phyloP scores from a whole-genome alignment of 2,797 vertebrate species.

The Ataeniobius toweri region DNA sequence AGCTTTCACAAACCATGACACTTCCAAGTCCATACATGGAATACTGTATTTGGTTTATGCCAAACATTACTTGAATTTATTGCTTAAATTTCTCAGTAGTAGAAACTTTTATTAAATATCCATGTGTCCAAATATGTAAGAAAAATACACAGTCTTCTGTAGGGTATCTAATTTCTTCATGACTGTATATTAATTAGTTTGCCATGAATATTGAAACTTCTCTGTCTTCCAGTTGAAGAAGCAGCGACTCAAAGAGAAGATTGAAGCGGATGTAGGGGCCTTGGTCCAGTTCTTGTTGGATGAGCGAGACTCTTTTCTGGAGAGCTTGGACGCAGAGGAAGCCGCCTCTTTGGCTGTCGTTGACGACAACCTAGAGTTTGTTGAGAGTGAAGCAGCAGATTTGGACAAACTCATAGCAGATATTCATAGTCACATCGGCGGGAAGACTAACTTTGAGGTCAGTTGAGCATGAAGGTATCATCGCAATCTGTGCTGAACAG shows the following conservation, averaged over 20 bases:
- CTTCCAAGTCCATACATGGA: background rate
- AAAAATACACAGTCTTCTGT: background rate
- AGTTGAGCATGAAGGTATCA: background rate
- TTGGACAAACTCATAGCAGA: constrained; percentile 76
- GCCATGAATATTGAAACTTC: background rate
- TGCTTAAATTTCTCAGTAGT: background rate
- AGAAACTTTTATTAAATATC: background rate
- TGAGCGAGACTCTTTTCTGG: constrained; percentile 81
- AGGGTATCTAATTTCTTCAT: background rate
- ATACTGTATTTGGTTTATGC: background rate
- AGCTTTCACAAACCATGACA: background rate
- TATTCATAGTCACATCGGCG: constrained; percentile 73
- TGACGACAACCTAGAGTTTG: constrained; percentile 78
- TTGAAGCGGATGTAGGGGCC: constrained; percentile 80
- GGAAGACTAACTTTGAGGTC: constrained; percentile 79
- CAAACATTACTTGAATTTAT: background rate
- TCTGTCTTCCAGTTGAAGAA: constrained; percentile 72
- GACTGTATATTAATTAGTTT: background rate
- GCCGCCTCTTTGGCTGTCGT: constrained; percentile 68
- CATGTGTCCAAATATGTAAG: background rate
- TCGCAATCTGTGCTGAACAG: background rate
- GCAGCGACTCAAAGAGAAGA: constrained; percentile 80
- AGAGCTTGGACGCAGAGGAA: constrained; percentile 78
- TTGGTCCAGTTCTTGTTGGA: constrained; percentile 84
- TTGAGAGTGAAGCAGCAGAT: constrained; percentile 61